Evolutionary conservation across 2,888 invertebrate genomes (phyloP).

Genomic region (Acronicta psi): DNA sequence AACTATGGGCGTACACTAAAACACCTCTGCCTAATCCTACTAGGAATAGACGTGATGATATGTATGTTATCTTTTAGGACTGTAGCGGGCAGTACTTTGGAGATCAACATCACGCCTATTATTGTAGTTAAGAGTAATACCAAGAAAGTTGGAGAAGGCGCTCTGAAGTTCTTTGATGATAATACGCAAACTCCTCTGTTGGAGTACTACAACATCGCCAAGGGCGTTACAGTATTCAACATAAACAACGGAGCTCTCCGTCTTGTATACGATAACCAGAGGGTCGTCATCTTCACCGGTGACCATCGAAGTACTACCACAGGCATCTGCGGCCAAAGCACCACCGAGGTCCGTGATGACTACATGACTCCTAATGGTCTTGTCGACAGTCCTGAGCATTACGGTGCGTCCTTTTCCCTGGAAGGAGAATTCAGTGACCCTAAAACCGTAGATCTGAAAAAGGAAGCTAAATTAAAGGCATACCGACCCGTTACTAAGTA

Average conservation of each 20-base stretch:
- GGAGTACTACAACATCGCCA: slow-evolving; percentile 81
- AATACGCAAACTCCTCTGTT: slow-evolving; percentile 73
- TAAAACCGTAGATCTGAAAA: slow-evolving; percentile 77
- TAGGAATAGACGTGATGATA: too few relatives aligned
- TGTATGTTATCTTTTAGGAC: too few relatives aligned
- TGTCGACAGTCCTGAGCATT: slow-evolving; percentile 85
- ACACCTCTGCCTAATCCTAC: too few relatives aligned
- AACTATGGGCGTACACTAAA: too few relatives aligned
- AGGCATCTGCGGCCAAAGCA: slow-evolving; percentile 91
- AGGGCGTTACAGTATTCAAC: slow-evolving; percentile 56
- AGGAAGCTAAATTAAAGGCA: slow-evolving; percentile 73
- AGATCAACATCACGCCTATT: too few relatives aligned
- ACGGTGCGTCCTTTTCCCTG: slow-evolving; percentile 89
- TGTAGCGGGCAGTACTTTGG: too few relatives aligned
- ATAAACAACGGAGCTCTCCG: slow-evolving; percentile 76
- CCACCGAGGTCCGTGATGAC: slow-evolving; percentile 88
- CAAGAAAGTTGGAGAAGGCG: too few relatives aligned
- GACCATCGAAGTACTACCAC: slow-evolving; percentile 87
- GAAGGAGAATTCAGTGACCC: slow-evolving; percentile 80
- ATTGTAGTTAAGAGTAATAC: too few relatives aligned
- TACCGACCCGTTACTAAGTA: slow-evolving; percentile 73
- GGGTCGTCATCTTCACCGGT: slow-evolving; percentile 77
- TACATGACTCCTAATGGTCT: slow-evolving; percentile 89
- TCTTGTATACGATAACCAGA: slow-evolving; percentile 89
- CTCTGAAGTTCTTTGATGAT: slow-evolving; percentile 84